phyloP scores from a whole-genome alignment of 2,888 invertebrate species.

The Noctua pronuba region DNA sequence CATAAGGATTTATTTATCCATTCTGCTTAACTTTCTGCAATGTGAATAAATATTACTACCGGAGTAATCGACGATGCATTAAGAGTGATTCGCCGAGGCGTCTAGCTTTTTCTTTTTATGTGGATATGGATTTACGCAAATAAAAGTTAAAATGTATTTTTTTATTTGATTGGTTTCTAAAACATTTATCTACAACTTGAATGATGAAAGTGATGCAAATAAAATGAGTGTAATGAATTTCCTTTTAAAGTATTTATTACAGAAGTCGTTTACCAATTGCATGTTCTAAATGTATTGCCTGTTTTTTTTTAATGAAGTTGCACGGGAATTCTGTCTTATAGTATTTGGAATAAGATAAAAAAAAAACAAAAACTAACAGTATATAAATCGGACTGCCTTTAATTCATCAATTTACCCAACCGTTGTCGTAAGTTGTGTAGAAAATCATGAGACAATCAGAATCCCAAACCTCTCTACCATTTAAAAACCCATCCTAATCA shows the following conservation, averaged over 20 bases:
- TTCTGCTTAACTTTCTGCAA: slow-evolving; percentile 5
- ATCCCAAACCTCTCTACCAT: not conserved
- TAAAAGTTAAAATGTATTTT: not conserved
- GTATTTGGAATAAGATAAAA: not conserved
- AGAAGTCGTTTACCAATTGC: not conserved
- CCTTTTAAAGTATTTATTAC: not conserved
- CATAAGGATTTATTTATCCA: slow-evolving; percentile 24
- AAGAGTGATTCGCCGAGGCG: not conserved
- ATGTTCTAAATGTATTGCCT: not conserved
- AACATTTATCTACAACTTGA: not conserved
- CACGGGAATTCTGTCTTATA: not conserved
- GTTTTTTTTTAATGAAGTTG: not conserved
- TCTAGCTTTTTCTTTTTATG: slow-evolving; percentile 7
- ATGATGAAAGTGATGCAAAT: not conserved
- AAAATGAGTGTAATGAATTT: not conserved
- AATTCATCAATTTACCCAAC: not conserved
- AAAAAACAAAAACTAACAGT: not conserved
- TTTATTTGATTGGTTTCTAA: not conserved
- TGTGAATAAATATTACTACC: slow-evolving; percentile 12
- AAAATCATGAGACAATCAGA: not conserved
- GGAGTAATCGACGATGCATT: slow-evolving; percentile 9
- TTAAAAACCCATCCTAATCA: slow-evolving; percentile 17
- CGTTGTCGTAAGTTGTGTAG: not conserved
- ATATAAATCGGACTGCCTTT: not conserved
- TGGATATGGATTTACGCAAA: slow-evolving; percentile 12